Percentiles rank a stretch among this genome's conserved stretches.
Evolutionary conservation across 2,797 vertebrate genomes (phyloP).

Genomic region (Pipistrellus pipistrellus): DNA sequence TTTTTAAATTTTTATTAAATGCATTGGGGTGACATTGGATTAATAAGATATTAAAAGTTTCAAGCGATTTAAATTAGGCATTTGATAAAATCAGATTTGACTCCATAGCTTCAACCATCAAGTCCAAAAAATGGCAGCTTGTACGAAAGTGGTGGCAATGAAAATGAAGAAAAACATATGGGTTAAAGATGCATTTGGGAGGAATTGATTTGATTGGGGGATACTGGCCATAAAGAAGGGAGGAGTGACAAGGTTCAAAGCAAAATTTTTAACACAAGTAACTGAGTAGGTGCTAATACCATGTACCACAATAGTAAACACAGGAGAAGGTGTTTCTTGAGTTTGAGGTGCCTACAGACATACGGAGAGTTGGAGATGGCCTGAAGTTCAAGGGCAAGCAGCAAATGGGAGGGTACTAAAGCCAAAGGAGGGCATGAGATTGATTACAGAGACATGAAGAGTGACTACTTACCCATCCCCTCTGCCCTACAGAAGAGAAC

Average conservation of each 20-base stretch:
- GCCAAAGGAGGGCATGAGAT: neutral
- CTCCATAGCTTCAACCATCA: neutral
- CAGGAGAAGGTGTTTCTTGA: neutral
- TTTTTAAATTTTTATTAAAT: neutral
- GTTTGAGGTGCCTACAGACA: neutral
- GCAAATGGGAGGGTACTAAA: neutral
- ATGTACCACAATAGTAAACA: neutral
- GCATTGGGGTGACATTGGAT: neutral
- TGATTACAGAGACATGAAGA: neutral
- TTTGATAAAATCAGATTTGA: neutral
- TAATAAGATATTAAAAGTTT: neutral
- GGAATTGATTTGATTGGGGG: neutral
- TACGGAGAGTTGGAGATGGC: neutral
- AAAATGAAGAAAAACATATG: neutral
- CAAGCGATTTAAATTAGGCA: neutral
- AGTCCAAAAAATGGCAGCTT: neutral
- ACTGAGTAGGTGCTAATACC: neutral
- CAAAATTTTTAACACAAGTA: conserved; percentile 1
- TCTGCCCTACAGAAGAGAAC: neutral
- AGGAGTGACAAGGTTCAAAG: neutral
- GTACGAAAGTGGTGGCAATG: neutral
- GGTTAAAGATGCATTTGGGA: neutral
- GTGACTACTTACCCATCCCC: neutral
- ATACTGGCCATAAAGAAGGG: neutral
- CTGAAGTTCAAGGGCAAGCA: neutral